These are phyloP conservation scores for Scrobipalpa costella DNA, from an alignment of 2,888 invertebrate genomes.

Conservation along the genomic window DNA sequence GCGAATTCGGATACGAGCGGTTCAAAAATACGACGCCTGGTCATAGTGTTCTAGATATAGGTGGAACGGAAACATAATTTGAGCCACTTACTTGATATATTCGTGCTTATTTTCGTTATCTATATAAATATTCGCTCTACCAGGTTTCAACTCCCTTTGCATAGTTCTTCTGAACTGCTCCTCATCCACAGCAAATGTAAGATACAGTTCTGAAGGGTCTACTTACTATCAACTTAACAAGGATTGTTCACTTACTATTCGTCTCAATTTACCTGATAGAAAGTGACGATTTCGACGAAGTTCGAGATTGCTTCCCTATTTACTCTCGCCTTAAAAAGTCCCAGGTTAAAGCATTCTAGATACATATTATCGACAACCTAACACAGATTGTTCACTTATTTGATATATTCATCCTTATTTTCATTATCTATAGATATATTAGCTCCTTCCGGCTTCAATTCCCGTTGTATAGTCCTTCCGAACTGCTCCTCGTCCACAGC, in stretches of 20 bases:
- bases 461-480: slow-evolving; percentile 95
- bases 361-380: too few relatives aligned
- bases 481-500: slow-evolving; percentile 98
- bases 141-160: slow-evolving; percentile 93
- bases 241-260: too few relatives aligned
- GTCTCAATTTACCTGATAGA: too few relatives aligned
- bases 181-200: slow-evolving; percentile 98
- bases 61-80: too few relatives aligned
- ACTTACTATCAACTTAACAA: not conserved
- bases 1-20: too few relatives aligned
- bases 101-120: slow-evolving; percentile 98
- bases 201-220: slow-evolving; percentile 95
- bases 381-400: slow-evolving; percentile 83
- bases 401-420: slow-evolving; percentile 98
- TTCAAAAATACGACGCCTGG: too few relatives aligned
- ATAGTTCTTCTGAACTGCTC: slow-evolving; percentile 97
- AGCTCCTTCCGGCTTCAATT: slow-evolving; percentile 94
- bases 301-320: too few relatives aligned
- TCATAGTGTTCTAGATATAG: too few relatives aligned
- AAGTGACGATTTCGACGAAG: too few relatives aligned
- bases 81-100: slow-evolving; percentile 96
- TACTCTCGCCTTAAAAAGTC: too few relatives aligned
- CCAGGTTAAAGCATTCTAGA: too few relatives aligned
- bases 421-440: slow-evolving; percentile 94
- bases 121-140: slow-evolving; percentile 93